Conservation (phyloP, 2,888 invertebrate species). For the Nemotelus pantherinus region DNA sequence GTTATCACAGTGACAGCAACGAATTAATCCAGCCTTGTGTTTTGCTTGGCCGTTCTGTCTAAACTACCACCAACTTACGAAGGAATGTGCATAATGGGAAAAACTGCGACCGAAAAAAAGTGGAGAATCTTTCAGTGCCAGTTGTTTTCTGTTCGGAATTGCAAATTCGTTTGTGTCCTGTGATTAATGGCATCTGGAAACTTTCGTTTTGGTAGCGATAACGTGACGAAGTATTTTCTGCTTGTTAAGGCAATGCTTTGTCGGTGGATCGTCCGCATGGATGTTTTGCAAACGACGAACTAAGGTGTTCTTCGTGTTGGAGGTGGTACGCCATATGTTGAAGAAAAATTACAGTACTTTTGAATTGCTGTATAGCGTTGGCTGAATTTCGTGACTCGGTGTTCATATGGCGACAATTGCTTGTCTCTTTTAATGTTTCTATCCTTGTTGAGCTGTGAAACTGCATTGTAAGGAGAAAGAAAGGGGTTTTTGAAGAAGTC, state of each 20-base stretch:
- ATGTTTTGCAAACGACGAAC: slow-evolving; percentile 11
- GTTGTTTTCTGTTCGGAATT: slow-evolving; percentile 28
- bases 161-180: slow-evolving; percentile 18
- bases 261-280: background rate
- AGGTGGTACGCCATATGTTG: slow-evolving; percentile 16
- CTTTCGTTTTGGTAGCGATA: slow-evolving; percentile 12
- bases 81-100: slow-evolving; percentile 2
- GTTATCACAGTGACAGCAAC: slow-evolving; percentile 31
- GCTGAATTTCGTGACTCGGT: background rate
- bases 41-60: no score
- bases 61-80: background rate
- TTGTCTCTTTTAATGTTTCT: background rate
- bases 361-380: background rate
- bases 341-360: slow-evolving; percentile 9
- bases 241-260: slow-evolving; percentile 20
- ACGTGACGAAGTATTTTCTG: slow-evolving; percentile 16
- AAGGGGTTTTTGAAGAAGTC: no score
- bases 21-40: slow-evolving; percentile 27
- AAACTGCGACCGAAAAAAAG: background rate
- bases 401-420: background rate
- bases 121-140: background rate
- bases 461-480: no score
- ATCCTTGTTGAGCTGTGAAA: no score
- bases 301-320: background rate
- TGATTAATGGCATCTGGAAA: slow-evolving; percentile 38